Conservation (phyloP, 1,140 invertebrate species). For the Periplaneta americana region DNA sequence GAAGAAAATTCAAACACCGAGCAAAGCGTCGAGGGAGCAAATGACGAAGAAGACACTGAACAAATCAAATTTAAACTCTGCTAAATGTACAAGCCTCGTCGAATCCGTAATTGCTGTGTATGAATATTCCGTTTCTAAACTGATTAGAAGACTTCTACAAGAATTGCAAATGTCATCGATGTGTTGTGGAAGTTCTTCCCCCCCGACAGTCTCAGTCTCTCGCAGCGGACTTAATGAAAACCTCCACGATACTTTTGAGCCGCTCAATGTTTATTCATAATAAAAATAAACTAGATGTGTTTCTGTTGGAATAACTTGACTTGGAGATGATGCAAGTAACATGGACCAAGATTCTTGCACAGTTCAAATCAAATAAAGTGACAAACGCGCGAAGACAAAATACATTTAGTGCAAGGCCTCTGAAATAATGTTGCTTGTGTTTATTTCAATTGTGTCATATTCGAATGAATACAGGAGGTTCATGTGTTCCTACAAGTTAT, state of each 20-base stretch:
- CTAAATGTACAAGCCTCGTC: slow-evolving; percentile 9
- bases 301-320: not conserved
- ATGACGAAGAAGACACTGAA: not conserved
- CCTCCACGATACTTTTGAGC: not conserved
- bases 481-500: too few relatives aligned
- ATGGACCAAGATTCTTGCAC: not conserved
- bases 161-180: slow-evolving; percentile 13
- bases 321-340: not conserved
- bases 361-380: not conserved
- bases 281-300: not conserved
- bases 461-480: too few relatives aligned
- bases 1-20: not conserved
- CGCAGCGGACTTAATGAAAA: slow-evolving; percentile 12
- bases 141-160: slow-evolving; percentile 9
- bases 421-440: too few relatives aligned
- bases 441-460: too few relatives aligned
- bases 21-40: not conserved
- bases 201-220: too few relatives aligned
- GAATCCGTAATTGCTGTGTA: slow-evolving; percentile 11
- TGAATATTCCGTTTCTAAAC: slow-evolving; percentile 19
- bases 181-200: not conserved
- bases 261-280: slow-evolving; percentile 15
- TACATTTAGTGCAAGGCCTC: too few relatives aligned
- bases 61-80: slow-evolving; percentile 14
- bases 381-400: too few relatives aligned